These are phyloP conservation scores for Anticlea derivata DNA, from an alignment of 2,888 invertebrate species.

Conservation along the genomic window DNA sequence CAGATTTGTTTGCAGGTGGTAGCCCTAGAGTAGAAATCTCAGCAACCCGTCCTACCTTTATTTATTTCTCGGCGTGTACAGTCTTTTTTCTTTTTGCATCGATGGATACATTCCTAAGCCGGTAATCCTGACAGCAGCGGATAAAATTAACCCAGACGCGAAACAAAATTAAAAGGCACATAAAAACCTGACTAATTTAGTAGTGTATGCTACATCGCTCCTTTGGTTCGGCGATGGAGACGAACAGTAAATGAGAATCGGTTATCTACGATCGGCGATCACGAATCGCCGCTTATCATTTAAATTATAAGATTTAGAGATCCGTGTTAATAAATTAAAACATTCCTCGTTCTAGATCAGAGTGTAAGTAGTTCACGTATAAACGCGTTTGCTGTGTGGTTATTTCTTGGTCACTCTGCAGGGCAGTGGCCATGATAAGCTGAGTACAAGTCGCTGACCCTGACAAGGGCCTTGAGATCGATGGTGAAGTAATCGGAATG, in stretches of 20 bases:
- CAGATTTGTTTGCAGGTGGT: conserved; percentile 32
- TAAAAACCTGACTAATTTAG: conserved; percentile 80
- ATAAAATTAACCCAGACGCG: conserved; percentile 84
- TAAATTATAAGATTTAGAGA: conserved; percentile 10
- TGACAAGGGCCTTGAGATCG: not conserved
- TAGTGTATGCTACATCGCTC: conserved; percentile 69
- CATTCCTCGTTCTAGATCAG: conserved; percentile 7
- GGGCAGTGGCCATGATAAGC: not conserved
- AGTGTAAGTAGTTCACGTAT: not conserved
- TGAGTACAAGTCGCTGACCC: too few species aligned
- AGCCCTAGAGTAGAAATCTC: conserved; percentile 71
- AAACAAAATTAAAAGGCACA: conserved; percentile 82
- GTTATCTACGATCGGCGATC: conserved; percentile 43
- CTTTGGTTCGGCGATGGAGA: conserved; percentile 42
- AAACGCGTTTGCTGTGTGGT: not conserved
- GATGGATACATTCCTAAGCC: conserved; percentile 81
- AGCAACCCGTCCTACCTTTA: conserved; percentile 76
- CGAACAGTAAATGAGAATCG: conserved; percentile 32
- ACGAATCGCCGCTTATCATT: conserved; percentile 22
- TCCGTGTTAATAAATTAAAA: conserved; percentile 15
- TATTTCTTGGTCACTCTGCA: not conserved
- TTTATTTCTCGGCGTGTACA: conserved; percentile 79
- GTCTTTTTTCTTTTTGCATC: conserved; percentile 78
- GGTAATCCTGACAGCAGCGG: conserved; percentile 82
- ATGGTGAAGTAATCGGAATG: not conserved